phyloP scores from a whole-genome alignment of 2,797 vertebrate species.

The Miichthys miiuy region DNA sequence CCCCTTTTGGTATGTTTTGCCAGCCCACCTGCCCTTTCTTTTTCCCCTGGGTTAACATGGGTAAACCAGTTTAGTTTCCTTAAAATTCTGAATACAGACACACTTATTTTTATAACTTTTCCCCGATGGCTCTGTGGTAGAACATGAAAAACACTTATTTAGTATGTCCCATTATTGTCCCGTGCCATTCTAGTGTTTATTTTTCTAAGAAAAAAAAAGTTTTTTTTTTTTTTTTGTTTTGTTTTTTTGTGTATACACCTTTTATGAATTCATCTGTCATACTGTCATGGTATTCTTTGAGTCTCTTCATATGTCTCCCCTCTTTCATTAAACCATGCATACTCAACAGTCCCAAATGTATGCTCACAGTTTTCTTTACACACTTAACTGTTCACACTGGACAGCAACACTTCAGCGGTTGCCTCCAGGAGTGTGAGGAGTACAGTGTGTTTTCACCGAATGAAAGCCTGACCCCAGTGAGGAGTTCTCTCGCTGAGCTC shows the following conservation, averaged over 20 bases:
- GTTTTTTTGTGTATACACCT: slow-evolving; percentile 49
- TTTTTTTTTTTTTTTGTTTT: slow-evolving; percentile 41
- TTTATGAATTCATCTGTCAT: slow-evolving; percentile 67
- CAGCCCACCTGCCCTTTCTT: slow-evolving; percentile 50
- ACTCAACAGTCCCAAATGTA: slow-evolving; percentile 35
- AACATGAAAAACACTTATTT: slow-evolving; percentile 67
- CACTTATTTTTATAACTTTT: slow-evolving; percentile 75
- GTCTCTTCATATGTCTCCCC: slow-evolving; percentile 40
- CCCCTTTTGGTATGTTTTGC: slow-evolving; percentile 29
- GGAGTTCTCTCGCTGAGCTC: slow-evolving; percentile 45
- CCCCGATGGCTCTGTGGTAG: slow-evolving; percentile 61
- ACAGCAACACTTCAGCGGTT: slow-evolving; percentile 35
- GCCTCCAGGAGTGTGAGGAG: slow-evolving; percentile 38
- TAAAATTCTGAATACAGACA: slow-evolving; percentile 69
- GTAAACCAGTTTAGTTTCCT: slow-evolving; percentile 67
- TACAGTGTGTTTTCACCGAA: slow-evolving; percentile 16
- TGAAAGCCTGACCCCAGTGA: slow-evolving; percentile 12
- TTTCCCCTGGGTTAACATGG: slow-evolving; percentile 51
- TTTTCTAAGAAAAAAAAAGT: slow-evolving; percentile 67
- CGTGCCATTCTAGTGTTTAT: slow-evolving; percentile 81
- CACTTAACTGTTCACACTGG: slow-evolving; percentile 42
- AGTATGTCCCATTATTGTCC: slow-evolving; percentile 65
- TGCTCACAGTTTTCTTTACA: slow-evolving; percentile 27
- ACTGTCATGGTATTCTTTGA: slow-evolving; percentile 59
- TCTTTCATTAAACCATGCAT: slow-evolving; percentile 50